Base-by-base conservation (phyloP, 1,140 invertebrate genomes). In the Bombus sylvicola region DNA sequence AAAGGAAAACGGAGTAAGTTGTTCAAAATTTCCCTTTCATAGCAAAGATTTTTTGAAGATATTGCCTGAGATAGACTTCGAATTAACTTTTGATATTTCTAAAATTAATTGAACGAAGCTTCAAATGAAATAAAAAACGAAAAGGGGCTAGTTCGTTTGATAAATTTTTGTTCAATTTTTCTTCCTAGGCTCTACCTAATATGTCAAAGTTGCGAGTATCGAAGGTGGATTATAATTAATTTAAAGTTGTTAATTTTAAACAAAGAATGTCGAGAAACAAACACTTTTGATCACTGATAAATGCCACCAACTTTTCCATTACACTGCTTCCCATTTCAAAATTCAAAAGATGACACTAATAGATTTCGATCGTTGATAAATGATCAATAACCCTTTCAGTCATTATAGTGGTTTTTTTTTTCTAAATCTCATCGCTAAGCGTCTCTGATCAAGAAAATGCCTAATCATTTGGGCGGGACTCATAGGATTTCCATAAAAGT, bases 391-490 rank as follows among this genome's bases (percentile, higher is more conserved):
- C 57, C 31, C 3, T 31, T 39, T 31, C 18, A 18, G 13, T 78
- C 39, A 53, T 80, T 73, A 34, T 10, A 28, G 15, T 34, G 15
- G 9, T 28, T 22, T 59, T 53, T 15, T 15, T 31, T 66, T 34
- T 62, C 43, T 72, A 31, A 80, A 73, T 66, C 69, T 25, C 39
- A 37, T 43, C 31, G 15, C n/a, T 59, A 22, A 76, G 53, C 71
- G 18, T 57, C 43, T 13, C 37, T 37, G 47, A 47, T 39, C 72
- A n/a, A 1, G 47, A 47, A 59, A 83, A 84, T 41, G 43, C 59
- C 59, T 85, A 80, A 85, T 85, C 82, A 79, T 77, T 72, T 85
- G 82, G 83, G 76, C 83, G 76, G 82, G 59, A 34, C 75, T 39
- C 75, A 13, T 43, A 15, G 62, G 34, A 87, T 76, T 71, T 59